A percentile compares a stretch with the other conserved stretches of the same genome.
phyloP scores from a whole-genome alignment of 2,888 invertebrate species.

The Sialis lutaria region DNA sequence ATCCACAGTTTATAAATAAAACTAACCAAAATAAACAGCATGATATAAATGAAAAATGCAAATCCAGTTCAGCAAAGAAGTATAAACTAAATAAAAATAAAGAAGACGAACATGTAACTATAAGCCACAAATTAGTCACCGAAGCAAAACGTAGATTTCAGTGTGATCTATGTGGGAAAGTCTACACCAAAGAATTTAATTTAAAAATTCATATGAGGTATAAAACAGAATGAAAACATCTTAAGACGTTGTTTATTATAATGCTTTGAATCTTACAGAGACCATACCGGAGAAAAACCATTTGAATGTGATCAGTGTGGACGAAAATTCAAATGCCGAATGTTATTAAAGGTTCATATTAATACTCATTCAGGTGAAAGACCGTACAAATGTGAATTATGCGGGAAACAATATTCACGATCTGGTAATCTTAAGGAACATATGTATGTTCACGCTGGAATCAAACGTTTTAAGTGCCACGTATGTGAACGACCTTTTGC shows the following conservation, averaged over 20 bases:
- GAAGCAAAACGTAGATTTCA: neutral
- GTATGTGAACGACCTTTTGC: constrained; percentile 14
- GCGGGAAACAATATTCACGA: neutral
- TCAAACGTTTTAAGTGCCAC: constrained; percentile 14
- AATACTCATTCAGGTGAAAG: neutral
- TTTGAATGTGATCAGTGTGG: constrained; percentile 13
- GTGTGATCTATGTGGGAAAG: neutral
- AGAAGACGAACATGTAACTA: neutral
- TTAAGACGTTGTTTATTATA: neutral
- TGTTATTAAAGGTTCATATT: neutral
- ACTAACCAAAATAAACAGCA: too few species aligned
- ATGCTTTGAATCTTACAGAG: constrained; percentile 7
- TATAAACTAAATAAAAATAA: neutral
- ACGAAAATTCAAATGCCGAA: neutral
- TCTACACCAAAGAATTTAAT: neutral
- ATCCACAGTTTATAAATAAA: too few species aligned
- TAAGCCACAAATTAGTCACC: too few species aligned
- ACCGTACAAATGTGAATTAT: neutral
- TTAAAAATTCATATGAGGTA: neutral
- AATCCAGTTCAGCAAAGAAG: too few species aligned
- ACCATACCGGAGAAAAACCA: constrained; percentile 14
- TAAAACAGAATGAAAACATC: neutral
- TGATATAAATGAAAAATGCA: too few species aligned
- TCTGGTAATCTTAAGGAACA: neutral
- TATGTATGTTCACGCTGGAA: constrained; percentile 6